Evolutionary conservation across 2,888 invertebrate species (phyloP).

Genomic region (Drosophila robusta): DNA sequence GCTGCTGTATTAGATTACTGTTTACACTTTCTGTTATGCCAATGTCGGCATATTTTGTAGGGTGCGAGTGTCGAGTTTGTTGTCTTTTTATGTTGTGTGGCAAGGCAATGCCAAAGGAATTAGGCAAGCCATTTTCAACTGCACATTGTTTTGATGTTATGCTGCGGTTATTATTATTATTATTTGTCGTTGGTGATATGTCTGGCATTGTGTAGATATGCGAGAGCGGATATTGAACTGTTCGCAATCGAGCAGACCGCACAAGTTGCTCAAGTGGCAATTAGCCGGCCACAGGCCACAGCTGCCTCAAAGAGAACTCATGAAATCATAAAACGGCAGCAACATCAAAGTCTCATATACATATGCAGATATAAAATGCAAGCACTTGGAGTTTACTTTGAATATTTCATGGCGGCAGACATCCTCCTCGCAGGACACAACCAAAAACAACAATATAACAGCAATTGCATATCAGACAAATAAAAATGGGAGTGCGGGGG

Average conservation of each 20-base stretch:
- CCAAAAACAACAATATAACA: conserved; percentile 28
- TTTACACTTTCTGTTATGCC: conserved; percentile 56
- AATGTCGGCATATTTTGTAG: conserved; percentile 39
- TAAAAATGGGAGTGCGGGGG: neutral
- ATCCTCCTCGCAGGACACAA: conserved; percentile 36
- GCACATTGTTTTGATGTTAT: conserved; percentile 42
- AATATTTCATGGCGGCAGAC: conserved; percentile 67
- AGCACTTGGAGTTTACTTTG: conserved; percentile 51
- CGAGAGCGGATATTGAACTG: conserved; percentile 62
- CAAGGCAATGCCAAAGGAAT: conserved; percentile 10
- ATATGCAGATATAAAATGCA: conserved; percentile 36
- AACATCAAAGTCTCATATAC: neutral
- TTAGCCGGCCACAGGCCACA: conserved; percentile 52
- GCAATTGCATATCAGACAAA: conserved; percentile 49
- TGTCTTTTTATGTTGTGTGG: neutral
- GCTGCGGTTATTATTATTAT: conserved; percentile 20
- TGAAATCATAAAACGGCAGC: conserved; percentile 37
- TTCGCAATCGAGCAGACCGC: conserved; percentile 36
- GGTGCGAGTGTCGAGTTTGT: neutral
- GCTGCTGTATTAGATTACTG: conserved; percentile 55
- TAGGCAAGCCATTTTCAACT: conserved; percentile 15
- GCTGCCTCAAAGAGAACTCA: conserved; percentile 19
- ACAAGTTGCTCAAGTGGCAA: conserved; percentile 68
- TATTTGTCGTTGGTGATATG: conserved; percentile 18
- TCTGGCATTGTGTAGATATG: conserved; percentile 18